Base-by-base conservation (phyloP, 2,113 vertebrate species). In the Bostrychus sinensis region DNA sequence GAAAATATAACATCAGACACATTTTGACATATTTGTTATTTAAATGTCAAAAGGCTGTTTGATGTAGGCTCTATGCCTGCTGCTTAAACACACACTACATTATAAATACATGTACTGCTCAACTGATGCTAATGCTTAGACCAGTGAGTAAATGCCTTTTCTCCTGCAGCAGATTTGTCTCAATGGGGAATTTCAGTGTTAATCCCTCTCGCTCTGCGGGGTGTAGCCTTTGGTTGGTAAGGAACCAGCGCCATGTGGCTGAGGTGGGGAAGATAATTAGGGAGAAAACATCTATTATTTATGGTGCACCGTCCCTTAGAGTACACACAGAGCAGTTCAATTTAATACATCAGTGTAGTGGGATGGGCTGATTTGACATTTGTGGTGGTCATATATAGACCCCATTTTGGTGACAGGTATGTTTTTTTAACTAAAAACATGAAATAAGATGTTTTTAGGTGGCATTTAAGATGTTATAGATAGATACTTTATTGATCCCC, bases 261-360 rank as follows among this genome's bases (percentile, higher is more conserved):
- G 74, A 84, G 81, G 79, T 84, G 66, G 71, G 59, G 84, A 56
- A 25, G 83, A 81, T 81, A 77, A 83, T 87, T 86, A 80, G 61
- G 69, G 70, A 68, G 71, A 54, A 77, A 65, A 34, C 68, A 89
- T 91, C 36, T 83, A 88, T 90, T 85, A 91, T 91, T 90, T 74
- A 91, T 59, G 78, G 54, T 60, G 0, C 6, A 39, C 53, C 83
- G 81, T 77, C 72, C 82, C 60, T 66, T 14, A 26, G 79, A 78
- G 70, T 79, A 74, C 77, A 77, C 39, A 69, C 72, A 68, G 69
- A 57, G 60, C 60, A 25, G 68, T 54, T 60, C 48, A 28, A 30
- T 70, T 80, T 66, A 73, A 72, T 70, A 76, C 66, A 61, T 73
- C 54, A 59, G 57, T 75, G 56, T 17, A 12, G 53, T 56, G 60